These are phyloP conservation scores for Nothocercus julius DNA, from an alignment of 2,113 vertebrate genomes.

Conservation along the genomic window DNA sequence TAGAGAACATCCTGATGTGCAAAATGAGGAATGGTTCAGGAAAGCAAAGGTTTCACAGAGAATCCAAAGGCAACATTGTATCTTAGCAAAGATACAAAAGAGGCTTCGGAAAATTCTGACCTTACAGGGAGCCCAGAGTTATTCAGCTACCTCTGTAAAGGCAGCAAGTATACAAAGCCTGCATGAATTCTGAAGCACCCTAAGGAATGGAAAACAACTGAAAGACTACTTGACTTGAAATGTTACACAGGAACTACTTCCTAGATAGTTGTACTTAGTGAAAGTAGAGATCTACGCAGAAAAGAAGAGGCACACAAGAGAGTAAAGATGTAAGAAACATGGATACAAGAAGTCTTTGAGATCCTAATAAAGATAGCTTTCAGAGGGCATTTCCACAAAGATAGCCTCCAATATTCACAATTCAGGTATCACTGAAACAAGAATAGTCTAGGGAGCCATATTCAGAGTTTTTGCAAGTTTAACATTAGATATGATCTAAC, in stretches of 20 bases:
- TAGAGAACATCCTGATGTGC: neutral
- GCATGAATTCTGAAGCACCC: neutral
- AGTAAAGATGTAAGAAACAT: neutral
- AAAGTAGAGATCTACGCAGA: neutral
- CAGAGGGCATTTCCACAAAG: neutral
- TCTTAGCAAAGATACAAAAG: neutral
- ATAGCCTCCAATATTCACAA: neutral
- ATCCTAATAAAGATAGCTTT: neutral
- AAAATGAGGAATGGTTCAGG: neutral
- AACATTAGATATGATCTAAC: neutral
- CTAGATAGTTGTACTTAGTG: neutral
- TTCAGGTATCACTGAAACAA: neutral
- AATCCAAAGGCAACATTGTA: neutral
- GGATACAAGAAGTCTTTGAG: neutral
- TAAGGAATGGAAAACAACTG: neutral
- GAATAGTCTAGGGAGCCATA: neutral
- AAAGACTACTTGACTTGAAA: neutral
- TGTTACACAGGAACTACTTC: neutral
- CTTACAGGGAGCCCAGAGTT: neutral
- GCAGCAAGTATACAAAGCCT: neutral
- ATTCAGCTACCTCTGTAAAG: neutral
- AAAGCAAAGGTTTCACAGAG: neutral
- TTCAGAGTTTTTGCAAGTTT: neutral
- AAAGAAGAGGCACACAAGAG: rapidly evolving
- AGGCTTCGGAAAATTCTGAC: neutral